Evolutionary conservation across 2,888 invertebrate genomes (phyloP).

Genomic region (Julus scandinavius): DNA sequence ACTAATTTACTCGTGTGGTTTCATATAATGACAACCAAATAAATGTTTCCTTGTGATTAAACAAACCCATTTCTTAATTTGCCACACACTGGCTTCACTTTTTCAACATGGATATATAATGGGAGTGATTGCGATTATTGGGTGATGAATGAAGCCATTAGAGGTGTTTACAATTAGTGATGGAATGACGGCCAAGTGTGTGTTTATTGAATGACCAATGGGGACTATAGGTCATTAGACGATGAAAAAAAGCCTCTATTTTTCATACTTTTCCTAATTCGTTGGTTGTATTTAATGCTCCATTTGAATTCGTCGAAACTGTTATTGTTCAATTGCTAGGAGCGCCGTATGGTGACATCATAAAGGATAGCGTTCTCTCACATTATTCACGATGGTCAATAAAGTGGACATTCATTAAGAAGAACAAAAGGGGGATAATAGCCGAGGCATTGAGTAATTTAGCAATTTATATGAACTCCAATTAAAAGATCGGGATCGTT

Average conservation of each 20-base stretch:
- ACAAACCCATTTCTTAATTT: background rate
- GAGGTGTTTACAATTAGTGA: background rate
- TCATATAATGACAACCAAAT: background rate
- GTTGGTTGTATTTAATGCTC: background rate
- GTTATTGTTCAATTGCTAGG: background rate
- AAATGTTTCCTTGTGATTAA: background rate
- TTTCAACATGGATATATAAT: background rate
- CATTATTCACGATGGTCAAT: conserved; percentile 29
- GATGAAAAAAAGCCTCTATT: background rate
- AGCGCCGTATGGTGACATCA: conserved; percentile 34
- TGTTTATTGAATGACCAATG: background rate
- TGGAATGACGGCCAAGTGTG: background rate
- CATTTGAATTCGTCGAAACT: background rate
- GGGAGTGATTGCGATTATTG: background rate
- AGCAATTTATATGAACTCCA: conserved; percentile 39
- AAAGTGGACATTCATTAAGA: conserved; percentile 34
- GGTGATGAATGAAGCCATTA: background rate
- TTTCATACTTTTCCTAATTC: background rate
- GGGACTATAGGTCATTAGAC: background rate
- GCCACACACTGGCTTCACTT: background rate
- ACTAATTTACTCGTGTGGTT: background rate
- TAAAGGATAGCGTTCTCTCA: background rate
- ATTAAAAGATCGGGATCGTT: conserved; percentile 42
- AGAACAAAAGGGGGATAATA: background rate
- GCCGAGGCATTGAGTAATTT: conserved; percentile 11